Evolutionary conservation across 2,113 vertebrate species (phyloP).

Genomic region (Actenoides hombroni): DNA sequence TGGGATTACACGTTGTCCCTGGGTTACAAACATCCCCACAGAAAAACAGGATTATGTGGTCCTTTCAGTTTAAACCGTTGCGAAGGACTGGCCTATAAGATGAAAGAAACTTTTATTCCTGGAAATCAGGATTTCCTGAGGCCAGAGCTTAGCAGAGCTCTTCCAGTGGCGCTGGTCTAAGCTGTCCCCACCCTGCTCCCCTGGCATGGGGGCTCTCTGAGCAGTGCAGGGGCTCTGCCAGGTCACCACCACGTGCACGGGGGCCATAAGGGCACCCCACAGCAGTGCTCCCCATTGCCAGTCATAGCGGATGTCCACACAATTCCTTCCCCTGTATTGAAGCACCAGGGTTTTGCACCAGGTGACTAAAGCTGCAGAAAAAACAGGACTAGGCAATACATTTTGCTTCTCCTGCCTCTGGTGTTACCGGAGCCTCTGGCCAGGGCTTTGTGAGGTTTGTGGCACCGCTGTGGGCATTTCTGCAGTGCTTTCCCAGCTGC

Average conservation of each 20-base stretch:
- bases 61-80: background rate
- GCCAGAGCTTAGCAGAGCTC: background rate
- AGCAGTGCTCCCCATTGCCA: background rate
- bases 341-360: background rate
- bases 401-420: background rate
- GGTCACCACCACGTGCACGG: fast-evolving
- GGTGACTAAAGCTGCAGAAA: background rate
- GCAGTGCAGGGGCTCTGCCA: background rate
- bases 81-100: background rate
- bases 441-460: background rate
- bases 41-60: conserved; percentile 53
- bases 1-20: background rate
- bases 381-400: background rate
- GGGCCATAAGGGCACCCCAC: background rate
- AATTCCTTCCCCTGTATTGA: fast-evolving
- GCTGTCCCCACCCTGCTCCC: background rate
- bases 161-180: background rate
- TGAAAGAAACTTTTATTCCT: conserved; percentile 41
- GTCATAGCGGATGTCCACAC: fast-evolving
- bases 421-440: background rate
- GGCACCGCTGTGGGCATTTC: background rate
- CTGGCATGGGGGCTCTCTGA: background rate
- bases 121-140: conserved; percentile 4
- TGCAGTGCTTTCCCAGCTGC: background rate
- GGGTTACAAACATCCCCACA: background rate